These are phyloP conservation scores for Saccostrea echinata DNA, from an alignment of 1,140 invertebrate species.

Conservation along the genomic window DNA sequence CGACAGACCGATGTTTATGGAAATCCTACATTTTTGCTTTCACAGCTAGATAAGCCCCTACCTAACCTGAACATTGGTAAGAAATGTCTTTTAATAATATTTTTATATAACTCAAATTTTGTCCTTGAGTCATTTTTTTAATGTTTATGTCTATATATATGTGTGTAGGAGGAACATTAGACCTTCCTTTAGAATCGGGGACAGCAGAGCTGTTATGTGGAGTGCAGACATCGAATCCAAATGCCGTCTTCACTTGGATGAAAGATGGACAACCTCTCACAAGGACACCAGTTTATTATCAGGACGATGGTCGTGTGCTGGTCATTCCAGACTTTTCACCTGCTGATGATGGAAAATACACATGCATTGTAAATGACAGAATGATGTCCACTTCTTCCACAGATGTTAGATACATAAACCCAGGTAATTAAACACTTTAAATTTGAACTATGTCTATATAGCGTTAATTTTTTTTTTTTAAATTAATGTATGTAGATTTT, in stretches of 20 bases:
- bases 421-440: neutral
- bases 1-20: neutral
- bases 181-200: neutral
- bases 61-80: neutral
- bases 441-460: no score
- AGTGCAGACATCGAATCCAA: neutral
- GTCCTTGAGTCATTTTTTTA: neutral
- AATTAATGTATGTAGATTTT: no score
- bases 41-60: neutral
- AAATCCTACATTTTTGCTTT: neutral
- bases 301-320: neutral
- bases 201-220: neutral
- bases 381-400: neutral
- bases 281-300: neutral
- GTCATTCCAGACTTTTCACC: neutral
- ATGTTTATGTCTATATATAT: neutral
- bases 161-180: neutral
- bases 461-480: no score
- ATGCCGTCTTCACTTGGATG: neutral
- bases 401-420: neutral
- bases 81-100: no score
- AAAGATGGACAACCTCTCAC: neutral
- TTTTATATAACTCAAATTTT: no score
- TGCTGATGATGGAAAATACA: conserved; percentile 26
- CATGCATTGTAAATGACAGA: neutral